phyloP scores from a whole-genome alignment of 2,888 invertebrate species.

The Drosophila anceps region DNA sequence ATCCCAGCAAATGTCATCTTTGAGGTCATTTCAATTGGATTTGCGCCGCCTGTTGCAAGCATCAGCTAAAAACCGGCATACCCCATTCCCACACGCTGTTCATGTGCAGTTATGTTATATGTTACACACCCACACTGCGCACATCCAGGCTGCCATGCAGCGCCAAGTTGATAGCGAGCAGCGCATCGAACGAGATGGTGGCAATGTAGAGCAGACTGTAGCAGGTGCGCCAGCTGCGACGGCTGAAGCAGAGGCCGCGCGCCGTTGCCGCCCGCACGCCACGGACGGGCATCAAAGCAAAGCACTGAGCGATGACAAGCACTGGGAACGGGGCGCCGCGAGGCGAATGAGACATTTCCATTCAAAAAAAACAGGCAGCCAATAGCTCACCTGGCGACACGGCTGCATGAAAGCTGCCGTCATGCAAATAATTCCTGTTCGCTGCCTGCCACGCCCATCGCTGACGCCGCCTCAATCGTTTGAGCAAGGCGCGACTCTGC shows the following conservation, averaged over 20 bases:
- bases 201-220: slow-evolving; percentile 72
- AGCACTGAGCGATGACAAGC: slow-evolving; percentile 81
- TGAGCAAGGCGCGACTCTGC: neutral
- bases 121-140: slow-evolving; percentile 77
- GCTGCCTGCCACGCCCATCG: slow-evolving; percentile 27
- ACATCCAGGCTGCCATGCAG: slow-evolving; percentile 69
- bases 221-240: slow-evolving; percentile 78
- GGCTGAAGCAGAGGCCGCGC: slow-evolving; percentile 83
- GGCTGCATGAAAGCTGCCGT: slow-evolving; percentile 82
- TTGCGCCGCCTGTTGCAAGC: neutral
- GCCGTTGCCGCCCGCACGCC: slow-evolving; percentile 68
- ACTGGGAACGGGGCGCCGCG: slow-evolving; percentile 46
- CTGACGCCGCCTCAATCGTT: slow-evolving; percentile 1
- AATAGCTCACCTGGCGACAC: slow-evolving; percentile 80
- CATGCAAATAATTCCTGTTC: slow-evolving; percentile 54
- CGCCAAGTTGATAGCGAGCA: slow-evolving; percentile 68
- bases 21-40: neutral
- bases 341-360: neutral
- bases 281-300: slow-evolving; percentile 82
- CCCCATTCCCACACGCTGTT: neutral
- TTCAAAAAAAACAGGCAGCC: neutral
- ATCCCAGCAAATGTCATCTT: neutral
- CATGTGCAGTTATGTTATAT: neutral
- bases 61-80: neutral
- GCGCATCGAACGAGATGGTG: slow-evolving; percentile 66